Percentiles rank a stretch among this genome's conserved stretches.
These are phyloP conservation scores for Hapalemur alaotrensis DNA, from an alignment of 2,797 vertebrate genomes.

Conservation along the genomic window DNA sequence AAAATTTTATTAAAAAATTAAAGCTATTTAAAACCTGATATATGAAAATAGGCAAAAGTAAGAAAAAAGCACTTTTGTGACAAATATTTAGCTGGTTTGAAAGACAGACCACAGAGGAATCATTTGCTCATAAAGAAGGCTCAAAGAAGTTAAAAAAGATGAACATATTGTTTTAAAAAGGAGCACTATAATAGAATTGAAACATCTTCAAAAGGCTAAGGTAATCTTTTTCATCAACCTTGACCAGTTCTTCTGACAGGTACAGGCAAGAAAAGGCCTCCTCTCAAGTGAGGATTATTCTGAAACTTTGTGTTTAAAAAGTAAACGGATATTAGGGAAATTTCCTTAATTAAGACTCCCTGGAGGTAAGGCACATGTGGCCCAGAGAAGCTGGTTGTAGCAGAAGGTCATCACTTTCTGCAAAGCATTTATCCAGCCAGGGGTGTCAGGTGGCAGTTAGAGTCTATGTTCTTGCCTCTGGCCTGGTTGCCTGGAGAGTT, in stretches of 20 bases:
- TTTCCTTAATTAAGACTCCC: neutral
- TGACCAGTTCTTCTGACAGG: neutral
- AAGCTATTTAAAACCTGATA: conserved; percentile 52
- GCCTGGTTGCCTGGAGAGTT: neutral
- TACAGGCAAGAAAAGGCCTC: neutral
- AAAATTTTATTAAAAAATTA: conserved; percentile 50
- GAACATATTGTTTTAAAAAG: neutral
- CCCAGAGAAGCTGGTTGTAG: neutral
- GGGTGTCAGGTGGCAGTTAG: accelerated
- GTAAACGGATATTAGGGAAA: neutral
- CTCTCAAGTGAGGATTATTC: neutral
- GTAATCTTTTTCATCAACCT: neutral
- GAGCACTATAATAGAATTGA: neutral
- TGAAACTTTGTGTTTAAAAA: neutral
- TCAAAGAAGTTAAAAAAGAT: neutral
- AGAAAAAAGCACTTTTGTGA: conserved; percentile 62
- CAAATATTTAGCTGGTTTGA: conserved; percentile 33
- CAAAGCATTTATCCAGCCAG: neutral
- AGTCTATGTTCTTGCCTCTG: neutral
- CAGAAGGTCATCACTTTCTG: neutral
- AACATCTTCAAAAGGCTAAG: neutral
- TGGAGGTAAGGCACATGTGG: conserved; percentile 46
- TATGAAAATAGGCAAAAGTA: conserved; percentile 47
- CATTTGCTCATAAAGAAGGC: neutral
- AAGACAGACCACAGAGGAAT: neutral